phyloP scores from a whole-genome alignment of 2,888 invertebrate genomes.

The Drosophila quasianomalipes region DNA sequence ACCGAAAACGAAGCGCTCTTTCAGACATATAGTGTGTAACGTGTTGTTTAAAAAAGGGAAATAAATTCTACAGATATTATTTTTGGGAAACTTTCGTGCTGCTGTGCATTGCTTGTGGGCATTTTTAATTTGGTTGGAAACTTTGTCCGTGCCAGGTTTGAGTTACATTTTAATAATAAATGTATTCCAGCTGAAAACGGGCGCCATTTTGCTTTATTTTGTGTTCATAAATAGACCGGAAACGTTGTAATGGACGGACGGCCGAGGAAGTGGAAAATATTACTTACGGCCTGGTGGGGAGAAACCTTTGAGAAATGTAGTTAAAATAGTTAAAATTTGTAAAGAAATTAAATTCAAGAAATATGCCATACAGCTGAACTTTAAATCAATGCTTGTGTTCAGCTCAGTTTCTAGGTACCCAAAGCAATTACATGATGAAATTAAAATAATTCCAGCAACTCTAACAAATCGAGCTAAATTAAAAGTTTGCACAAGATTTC shows the following conservation, averaged over 20 bases:
- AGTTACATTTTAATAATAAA: conserved; percentile 76
- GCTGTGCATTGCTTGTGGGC: conserved; percentile 52
- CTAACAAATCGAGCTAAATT: conserved; percentile 34
- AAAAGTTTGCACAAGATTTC: conserved; percentile 35
- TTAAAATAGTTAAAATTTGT: conserved; percentile 15
- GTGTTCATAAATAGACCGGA: conserved; percentile 62
- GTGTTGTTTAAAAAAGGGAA: conserved; percentile 31
- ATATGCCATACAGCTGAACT: not conserved
- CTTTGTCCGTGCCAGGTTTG: conserved; percentile 54
- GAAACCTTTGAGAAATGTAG: conserved; percentile 17
- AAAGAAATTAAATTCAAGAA: conserved; percentile 16
- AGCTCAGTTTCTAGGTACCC: not conserved
- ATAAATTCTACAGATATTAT: conserved; percentile 48
- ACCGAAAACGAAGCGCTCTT: conserved; percentile 26
- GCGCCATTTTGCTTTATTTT: conserved; percentile 37
- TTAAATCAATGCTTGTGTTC: conserved; percentile 4
- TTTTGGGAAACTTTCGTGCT: conserved; percentile 60
- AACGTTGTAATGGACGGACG: conserved; percentile 60
- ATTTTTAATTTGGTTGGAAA: conserved; percentile 72
- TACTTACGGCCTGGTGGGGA: conserved; percentile 1
- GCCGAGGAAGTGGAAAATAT: conserved; percentile 44
- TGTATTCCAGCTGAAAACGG: conserved; percentile 36
- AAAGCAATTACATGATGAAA: conserved; percentile 14
- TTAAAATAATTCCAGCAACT: conserved; percentile 2
- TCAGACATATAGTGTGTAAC: conserved; percentile 48